Evolutionary conservation across 1,140 invertebrate species (phyloP).

Genomic region (Plectrocnemia conspersa): DNA sequence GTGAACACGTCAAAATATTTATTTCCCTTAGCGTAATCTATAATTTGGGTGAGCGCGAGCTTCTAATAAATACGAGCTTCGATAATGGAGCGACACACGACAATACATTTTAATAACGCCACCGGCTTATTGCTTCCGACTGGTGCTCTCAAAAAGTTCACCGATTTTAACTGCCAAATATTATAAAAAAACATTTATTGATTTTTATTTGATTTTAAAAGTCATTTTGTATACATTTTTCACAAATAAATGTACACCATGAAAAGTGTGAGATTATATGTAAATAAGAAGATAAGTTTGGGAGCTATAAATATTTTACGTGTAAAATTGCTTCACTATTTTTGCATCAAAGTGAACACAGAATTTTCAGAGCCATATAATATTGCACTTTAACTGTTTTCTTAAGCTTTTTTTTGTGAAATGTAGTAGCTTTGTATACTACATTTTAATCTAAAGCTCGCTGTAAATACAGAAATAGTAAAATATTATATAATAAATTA

Average conservation of each 20-base stretch:
- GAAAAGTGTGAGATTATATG: too few species aligned
- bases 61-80: slow-evolving; percentile 22
- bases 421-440: too few species aligned
- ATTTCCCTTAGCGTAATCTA: slow-evolving; percentile 22
- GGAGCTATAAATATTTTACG: too few species aligned
- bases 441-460: too few species aligned
- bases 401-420: too few species aligned
- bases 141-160: slow-evolving; percentile 11
- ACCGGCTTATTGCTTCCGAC: slow-evolving; percentile 26
- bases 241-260: not conserved
- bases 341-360: too few species aligned
- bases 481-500: too few species aligned
- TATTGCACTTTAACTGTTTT: too few species aligned
- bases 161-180: not conserved
- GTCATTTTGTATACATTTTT: not conserved
- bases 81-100: slow-evolving; percentile 29
- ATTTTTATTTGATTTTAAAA: not conserved
- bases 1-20: slow-evolving; percentile 34
- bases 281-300: too few species aligned
- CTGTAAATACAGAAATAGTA: too few species aligned
- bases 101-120: slow-evolving; percentile 36
- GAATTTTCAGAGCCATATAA: too few species aligned
- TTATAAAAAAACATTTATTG: not conserved
- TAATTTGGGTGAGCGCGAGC: slow-evolving; percentile 23
- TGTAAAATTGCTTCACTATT: too few species aligned